Percentiles rank a stretch among this genome's conserved stretches.
phyloP scores from a whole-genome alignment of 2,888 invertebrate genomes.

The Tenodera sinensis region DNA sequence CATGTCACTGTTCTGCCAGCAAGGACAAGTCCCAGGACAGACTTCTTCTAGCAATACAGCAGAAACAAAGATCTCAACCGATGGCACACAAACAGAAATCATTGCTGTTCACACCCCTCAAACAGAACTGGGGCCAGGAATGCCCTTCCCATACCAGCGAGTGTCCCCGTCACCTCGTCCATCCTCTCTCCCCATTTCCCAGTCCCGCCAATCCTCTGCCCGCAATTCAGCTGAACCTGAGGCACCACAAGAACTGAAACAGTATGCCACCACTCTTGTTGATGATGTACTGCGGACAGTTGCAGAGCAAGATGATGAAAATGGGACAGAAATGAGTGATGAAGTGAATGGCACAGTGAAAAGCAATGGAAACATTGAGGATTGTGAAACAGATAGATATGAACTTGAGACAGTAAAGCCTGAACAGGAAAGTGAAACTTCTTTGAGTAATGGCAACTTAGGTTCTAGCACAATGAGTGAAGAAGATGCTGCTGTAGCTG shows the following conservation, averaged over 20 bases:
- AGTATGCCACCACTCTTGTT: constrained; percentile 45
- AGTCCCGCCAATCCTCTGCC: neutral
- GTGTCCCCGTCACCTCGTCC: constrained; percentile 15
- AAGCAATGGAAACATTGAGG: neutral
- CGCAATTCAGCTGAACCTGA: neutral
- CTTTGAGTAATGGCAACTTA: neutral
- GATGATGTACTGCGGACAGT: constrained; percentile 46
- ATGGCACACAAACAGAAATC: constrained; percentile 73
- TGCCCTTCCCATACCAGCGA: constrained; percentile 28
- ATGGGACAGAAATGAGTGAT: neutral
- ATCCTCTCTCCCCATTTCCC: constrained; percentile 26
- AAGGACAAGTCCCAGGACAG: neutral
- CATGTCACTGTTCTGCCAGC: constrained; percentile 52
- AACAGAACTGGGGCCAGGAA: constrained; percentile 31
- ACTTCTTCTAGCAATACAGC: constrained; percentile 36
- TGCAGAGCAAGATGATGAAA: constrained; percentile 36
- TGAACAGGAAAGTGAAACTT: neutral
- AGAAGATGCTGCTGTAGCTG: neutral
- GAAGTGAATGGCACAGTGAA: neutral
- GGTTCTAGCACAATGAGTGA: neutral
- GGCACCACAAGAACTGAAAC: constrained; percentile 57
- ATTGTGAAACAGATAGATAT: neutral
- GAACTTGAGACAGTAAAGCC: neutral
- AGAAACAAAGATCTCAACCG: constrained; percentile 36
- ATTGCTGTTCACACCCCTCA: constrained; percentile 74